Conservation (phyloP, 2,888 invertebrate genomes). For the Nomada goodeniana region DNA sequence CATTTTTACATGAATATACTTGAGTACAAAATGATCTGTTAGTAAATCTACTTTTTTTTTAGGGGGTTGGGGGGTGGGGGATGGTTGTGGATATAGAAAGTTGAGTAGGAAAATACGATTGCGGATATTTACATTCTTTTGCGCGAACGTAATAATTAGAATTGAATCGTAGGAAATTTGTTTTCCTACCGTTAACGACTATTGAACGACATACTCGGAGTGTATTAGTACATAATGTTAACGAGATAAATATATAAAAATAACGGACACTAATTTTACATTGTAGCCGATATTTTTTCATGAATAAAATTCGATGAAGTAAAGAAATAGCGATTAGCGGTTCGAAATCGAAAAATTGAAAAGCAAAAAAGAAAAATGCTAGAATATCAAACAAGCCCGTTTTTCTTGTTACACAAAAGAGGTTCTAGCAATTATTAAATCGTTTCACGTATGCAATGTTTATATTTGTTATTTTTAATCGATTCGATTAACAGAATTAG, state of each 20-base stretch:
- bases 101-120: no score
- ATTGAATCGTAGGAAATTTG: no score
- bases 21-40: not conserved
- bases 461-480: not conserved
- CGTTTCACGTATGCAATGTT: conserved; percentile 1
- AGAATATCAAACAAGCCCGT: conserved; percentile 14
- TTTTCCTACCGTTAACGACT: no score
- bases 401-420: conserved; percentile 3
- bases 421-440: not conserved
- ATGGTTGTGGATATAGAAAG: no score
- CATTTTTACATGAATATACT: no score
- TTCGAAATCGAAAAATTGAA: conserved; percentile 8
- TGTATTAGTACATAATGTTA: conserved; percentile 25
- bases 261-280: conserved; percentile 28
- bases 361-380: conserved; percentile 4
- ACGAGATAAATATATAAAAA: conserved; percentile 2
- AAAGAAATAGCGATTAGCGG: conserved; percentile 17
- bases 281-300: conserved; percentile 42
- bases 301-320: conserved; percentile 10
- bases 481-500: conserved; percentile 2
- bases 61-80: no score
- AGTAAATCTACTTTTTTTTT: not conserved
- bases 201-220: not conserved
- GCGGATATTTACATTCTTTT: no score
- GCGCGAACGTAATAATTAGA: no score